Conservation (phyloP, 1,140 invertebrate genomes). For the Homarus americanus region DNA sequence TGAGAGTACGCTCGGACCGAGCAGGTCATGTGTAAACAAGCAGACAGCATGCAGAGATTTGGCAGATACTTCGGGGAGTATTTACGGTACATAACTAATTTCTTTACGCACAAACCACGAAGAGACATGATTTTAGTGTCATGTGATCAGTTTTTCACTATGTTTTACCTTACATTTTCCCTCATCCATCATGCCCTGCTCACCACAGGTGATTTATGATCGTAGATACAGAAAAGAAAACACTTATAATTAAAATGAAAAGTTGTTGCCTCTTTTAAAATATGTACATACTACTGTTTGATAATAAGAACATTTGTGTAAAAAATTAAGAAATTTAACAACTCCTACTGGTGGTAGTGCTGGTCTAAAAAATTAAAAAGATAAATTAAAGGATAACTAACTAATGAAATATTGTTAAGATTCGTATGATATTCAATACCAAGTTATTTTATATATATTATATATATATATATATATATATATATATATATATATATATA, state of each 20-base stretch:
- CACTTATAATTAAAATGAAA: no score
- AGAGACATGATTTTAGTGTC: no score
- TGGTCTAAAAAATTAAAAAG: not conserved
- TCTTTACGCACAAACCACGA: not conserved
- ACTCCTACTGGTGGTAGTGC: not conserved
- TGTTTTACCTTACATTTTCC: no score
- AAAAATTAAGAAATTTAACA: not conserved
- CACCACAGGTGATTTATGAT: no score
- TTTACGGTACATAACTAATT: not conserved
- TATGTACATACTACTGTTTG: not conserved
- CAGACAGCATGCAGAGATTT: not conserved
- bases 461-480: slow-evolving; percentile 34
- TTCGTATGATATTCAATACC: not conserved
- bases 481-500: slow-evolving; percentile 45
- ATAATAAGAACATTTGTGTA: not conserved
- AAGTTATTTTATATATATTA: not conserved
- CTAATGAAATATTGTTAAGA: not conserved
- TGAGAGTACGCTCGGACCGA: no score
- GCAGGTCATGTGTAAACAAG: not conserved
- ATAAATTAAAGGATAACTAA: not conserved
- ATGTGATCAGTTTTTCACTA: no score
- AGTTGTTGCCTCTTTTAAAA: no score
- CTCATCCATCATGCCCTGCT: no score
- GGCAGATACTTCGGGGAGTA: not conserved
- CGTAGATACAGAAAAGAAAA: no score